These are phyloP conservation scores for Dicrostonyx torquatus DNA, from an alignment of 2,797 vertebrate genomes.

Conservation along the genomic window DNA sequence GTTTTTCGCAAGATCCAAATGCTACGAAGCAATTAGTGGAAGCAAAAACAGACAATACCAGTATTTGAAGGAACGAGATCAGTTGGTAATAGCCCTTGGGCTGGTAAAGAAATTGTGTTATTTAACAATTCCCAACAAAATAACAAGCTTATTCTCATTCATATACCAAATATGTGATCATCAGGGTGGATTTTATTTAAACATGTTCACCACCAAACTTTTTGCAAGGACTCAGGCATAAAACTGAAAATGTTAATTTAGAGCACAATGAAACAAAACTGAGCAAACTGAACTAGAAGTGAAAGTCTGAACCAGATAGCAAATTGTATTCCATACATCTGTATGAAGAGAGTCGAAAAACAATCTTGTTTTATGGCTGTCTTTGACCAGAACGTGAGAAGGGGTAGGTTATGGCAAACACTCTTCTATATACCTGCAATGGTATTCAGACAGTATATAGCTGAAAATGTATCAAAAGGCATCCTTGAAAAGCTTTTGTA, in stretches of 20 bases:
- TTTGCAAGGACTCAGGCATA: not conserved
- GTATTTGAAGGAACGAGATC: conserved; percentile 22
- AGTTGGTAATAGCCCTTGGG: not conserved
- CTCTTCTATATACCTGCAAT: not conserved
- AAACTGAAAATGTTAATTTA: not conserved
- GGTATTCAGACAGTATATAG: not conserved
- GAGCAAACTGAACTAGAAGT: not conserved
- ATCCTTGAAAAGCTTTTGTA: not conserved
- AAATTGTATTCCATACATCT: not conserved
- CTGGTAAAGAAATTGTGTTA: not conserved
- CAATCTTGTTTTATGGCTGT: not conserved
- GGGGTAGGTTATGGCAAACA: not conserved
- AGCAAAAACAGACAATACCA: not conserved
- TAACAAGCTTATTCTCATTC: not conserved
- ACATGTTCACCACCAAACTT: not conserved
- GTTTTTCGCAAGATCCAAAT: not conserved
- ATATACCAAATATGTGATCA: not conserved
- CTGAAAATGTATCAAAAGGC: not conserved
- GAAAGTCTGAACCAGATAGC: not conserved
- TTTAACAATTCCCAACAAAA: not conserved
- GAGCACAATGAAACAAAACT: not conserved
- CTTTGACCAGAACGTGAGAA: not conserved
- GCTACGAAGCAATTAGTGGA: not conserved
- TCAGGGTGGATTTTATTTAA: conserved; percentile 2
- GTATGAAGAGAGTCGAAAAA: not conserved